Evolutionary conservation across 1,140 invertebrate genomes (phyloP), one percentile per base, ranked within the genome.

Genomic region (Brachystomella parvula): DNA sequence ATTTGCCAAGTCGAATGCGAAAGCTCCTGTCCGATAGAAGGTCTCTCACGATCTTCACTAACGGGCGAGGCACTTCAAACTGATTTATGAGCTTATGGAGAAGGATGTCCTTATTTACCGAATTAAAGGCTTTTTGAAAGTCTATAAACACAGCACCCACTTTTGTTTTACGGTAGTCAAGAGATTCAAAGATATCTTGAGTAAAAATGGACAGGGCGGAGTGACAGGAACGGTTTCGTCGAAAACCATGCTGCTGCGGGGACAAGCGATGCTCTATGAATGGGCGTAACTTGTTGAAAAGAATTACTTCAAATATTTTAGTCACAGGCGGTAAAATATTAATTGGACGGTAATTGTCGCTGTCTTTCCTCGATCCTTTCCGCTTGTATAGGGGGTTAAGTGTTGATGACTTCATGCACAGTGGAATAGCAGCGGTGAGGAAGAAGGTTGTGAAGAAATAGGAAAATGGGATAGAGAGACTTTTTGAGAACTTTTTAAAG

Each of bases 81-180:
- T n/a, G n/a, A n/a, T n/a, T n/a, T n/a, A n/a, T n/a, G n/a, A 44
- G n/a, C n/a, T n/a, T n/a, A n/a, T n/a, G n/a, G n/a, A n/a, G n/a
- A n/a, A n/a, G n/a, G n/a, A n/a, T n/a, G n/a, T n/a, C n/a, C n/a
- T n/a, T n/a, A n/a, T n/a, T n/a, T n/a, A n/a, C n/a, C n/a, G n/a
- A n/a, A n/a, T 61, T 32, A 29, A 61, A 61, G 3, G 59, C 59
- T 39, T 61, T 61, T 28, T 6, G 3, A 35, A 61, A 61, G 21
- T 61, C 59, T 15, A 61, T 12, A 35, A 61, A 61, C 12, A 61
- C 32, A 15, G 59, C 59, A 3, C 29, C 59, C n/a, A 61, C 59
- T 26, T 39, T 61, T n/a, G 32, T 35, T 3, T 39, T 61, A 6
- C 19, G 33, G 9, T 39, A 19, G 26, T 61, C 59, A n/a, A 61